Base-by-base conservation (phyloP, 1,140 invertebrate species). In the Ephestia elutella region DNA sequence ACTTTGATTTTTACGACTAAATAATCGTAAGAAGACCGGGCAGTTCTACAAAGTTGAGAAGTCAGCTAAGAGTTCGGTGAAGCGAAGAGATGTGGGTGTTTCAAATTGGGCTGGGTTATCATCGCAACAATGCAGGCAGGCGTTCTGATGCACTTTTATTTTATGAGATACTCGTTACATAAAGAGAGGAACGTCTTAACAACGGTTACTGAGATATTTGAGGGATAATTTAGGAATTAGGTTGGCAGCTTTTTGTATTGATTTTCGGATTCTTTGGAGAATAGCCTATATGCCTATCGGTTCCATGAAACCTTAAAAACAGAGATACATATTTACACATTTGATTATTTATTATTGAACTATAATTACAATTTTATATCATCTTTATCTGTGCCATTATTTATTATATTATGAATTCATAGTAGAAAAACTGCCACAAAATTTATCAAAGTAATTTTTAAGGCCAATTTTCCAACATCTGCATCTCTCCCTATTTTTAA, bases 1-100 rank as follows among this genome's bases (percentile, higher is more conserved):
- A 88, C 86, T 87, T 87, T 86, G 85, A 87, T 87, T 87, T 87
- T 87, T 87, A 87, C 83, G 85, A 87, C 85, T 87, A 86, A 87
- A 87, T 87, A 87, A 87, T 87, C 85, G 85, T 87, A 87, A 86
- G 77, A 83, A 85, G 79, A 78, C 82, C 78, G 70, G 77, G 55
- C 65, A 68, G 76, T 54, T 57, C 70, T 71, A 56, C 80, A 62
- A 56, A 71, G 63, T 80, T 80, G 53, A 65, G 70, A 61, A 67
- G 78, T 56, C 57, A 60, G 44, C 56, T 50, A 48, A 49, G 49
- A 49, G 49, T 67, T 57, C 49, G 62, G 49, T 18, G 21, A 50
- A 25, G 50, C 55, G 32, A 28, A 49, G 60, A 59, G 49, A 32
- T 51, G 49, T 10, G 19, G 56, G 49, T 25, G 44, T 68, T 62